A percentile compares a stretch with the other conserved stretches of the same genome.
Evolutionary conservation across 30 jellyfish, hydroid and myxozoan genomes (phyloP).

Genomic region (Rhopilema esculentum): DNA sequence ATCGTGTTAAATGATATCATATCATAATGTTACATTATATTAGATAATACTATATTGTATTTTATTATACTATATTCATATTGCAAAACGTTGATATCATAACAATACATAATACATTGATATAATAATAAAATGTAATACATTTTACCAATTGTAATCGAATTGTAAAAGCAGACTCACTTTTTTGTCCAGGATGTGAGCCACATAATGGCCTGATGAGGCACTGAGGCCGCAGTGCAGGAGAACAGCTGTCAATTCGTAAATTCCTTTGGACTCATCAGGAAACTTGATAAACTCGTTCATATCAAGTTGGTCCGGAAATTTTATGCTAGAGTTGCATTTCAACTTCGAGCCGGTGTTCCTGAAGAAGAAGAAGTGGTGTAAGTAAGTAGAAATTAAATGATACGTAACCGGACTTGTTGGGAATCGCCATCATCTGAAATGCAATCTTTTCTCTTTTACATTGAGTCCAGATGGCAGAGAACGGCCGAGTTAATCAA

Average conservation of each 20-base stretch:
- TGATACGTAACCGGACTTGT: neutral
- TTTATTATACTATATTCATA: neutral
- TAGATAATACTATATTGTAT: too few relatives aligned
- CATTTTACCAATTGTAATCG: too few relatives aligned
- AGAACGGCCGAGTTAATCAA: too few relatives aligned
- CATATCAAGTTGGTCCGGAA: slow-evolving; percentile 92
- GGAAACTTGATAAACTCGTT: slow-evolving; percentile 69
- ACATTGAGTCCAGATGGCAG: too few relatives aligned
- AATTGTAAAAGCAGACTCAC: too few relatives aligned
- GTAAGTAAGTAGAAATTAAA: neutral
- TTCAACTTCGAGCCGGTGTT: slow-evolving; percentile 80
- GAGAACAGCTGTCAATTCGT: slow-evolving; percentile 84
- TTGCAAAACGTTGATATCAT: too few relatives aligned
- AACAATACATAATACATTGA: too few relatives aligned
- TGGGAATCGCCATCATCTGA: too few relatives aligned
- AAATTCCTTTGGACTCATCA: slow-evolving; percentile 75
- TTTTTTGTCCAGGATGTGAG: slow-evolving; percentile 88
- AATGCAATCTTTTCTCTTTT: too few relatives aligned
- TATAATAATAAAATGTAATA: too few relatives aligned
- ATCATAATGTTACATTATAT: neutral
- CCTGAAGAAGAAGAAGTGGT: slow-evolving; percentile 32
- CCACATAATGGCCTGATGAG: slow-evolving; percentile 95
- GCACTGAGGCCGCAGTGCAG: slow-evolving; percentile 93
- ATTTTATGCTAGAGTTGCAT: slow-evolving; percentile 64
- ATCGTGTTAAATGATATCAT: neutral